Evolutionary conservation across 2,113 vertebrate genomes (phyloP), one percentile per base, ranked within the genome.

Genomic region (Oncorhynchus gorbuscha): DNA sequence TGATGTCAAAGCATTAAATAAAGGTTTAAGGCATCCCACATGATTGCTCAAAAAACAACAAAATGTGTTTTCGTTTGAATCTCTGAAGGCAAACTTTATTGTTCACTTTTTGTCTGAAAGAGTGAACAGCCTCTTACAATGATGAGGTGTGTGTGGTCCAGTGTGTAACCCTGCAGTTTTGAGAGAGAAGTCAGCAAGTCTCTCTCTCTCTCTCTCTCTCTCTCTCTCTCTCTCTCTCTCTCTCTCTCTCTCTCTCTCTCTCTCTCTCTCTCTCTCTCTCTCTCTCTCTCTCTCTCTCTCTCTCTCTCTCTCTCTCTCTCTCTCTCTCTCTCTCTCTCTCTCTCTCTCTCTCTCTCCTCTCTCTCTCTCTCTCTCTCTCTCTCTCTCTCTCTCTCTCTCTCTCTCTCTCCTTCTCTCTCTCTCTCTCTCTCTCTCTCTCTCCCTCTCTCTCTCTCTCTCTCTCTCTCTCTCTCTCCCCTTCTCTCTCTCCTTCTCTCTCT

Each of bases 401-500:
- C 30, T 32, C 30, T 32, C 1, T 32, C 30, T 32, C 30, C 0
- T 1, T 32, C 30, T 32, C 30, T 32, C 30, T 32, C 30, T 32
- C 30, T 5, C 1, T 32, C 30, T 32, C 30, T 1, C 0, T 32
- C 30, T 32, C 4, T 32, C 30, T 4, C 4, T 30, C 30, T 32
- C 24, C 1, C 24, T 30, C 30, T 30, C 70, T 24, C 65, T 75
- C 69, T 68, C 69, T 18, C 59, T 76, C 77, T 39, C 45, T 49
- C 82, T 77, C 74, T 78, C 79, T 73, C 48, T 24, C n/a, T 71
- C 11, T n/a, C 2, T 62, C 16, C 24, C 20, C 28, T 1, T 28
- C 11, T 30, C 3, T 26, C 7, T 64, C 11, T 45, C 32, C n/a
- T n/a, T n/a, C 0, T 18, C 12, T 55, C 3, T 24, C 24, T n/a